Percentiles rank a stretch among this genome's conserved stretches.
Conservation (phyloP, 1,140 invertebrate genomes). For the Drosophila leontia region DNA sequence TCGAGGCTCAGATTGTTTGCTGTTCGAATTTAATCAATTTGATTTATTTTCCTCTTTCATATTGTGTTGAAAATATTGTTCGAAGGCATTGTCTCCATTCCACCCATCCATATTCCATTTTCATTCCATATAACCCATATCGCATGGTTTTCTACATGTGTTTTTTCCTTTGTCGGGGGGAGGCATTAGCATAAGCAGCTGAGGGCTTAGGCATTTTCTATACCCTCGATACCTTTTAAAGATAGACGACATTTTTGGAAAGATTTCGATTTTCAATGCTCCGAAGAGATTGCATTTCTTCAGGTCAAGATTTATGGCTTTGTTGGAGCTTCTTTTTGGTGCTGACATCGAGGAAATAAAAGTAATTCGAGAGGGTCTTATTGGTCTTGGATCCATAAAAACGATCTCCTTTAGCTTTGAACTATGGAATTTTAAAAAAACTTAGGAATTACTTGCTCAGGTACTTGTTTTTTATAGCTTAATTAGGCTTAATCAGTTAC, state of each 20-base stretch:
- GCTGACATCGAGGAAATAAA: slow-evolving; percentile 22
- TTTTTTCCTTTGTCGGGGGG: slow-evolving; percentile 21
- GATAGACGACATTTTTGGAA: slow-evolving; percentile 23
- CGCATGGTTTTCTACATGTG: slow-evolving; percentile 59
- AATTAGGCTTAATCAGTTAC: neutral
- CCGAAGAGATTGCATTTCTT: slow-evolving; percentile 38
- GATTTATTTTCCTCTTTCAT: slow-evolving; percentile 74
- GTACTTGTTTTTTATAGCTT: neutral
- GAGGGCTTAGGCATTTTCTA: slow-evolving; percentile 36
- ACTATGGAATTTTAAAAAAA: neutral
- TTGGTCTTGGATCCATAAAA: neutral
- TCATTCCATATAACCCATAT: slow-evolving; percentile 50
- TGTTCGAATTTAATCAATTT: slow-evolving; percentile 83
- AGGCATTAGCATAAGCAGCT: slow-evolving; percentile 74
- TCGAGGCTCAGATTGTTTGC: slow-evolving; percentile 41
- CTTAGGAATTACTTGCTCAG: neutral
- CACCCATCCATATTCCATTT: slow-evolving; percentile 46
- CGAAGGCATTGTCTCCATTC: slow-evolving; percentile 62
- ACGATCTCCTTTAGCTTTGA: neutral
- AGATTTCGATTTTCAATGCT: slow-evolving; percentile 17
- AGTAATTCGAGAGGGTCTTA: slow-evolving; percentile 33
- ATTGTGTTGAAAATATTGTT: slow-evolving; percentile 82
- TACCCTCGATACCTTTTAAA: slow-evolving; percentile 6
- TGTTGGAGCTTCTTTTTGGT: slow-evolving; percentile 28
- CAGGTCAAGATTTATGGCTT: slow-evolving; percentile 39